Evolutionary conservation across 2,888 invertebrate genomes (phyloP), one percentile per base, ranked within the genome.

Genomic region (Ectropis crepuscularia): DNA sequence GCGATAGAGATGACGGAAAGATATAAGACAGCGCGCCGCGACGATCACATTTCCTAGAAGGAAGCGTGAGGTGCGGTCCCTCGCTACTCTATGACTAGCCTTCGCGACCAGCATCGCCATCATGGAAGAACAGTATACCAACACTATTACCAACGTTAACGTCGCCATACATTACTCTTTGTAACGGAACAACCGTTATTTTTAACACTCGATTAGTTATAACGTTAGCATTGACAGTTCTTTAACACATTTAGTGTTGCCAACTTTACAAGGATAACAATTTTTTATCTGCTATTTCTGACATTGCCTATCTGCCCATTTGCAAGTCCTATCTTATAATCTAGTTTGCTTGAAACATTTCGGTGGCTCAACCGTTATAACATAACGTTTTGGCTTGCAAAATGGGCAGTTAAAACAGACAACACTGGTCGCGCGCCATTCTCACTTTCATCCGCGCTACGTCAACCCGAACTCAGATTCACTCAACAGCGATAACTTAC

Each of bases 61-160:
- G 89, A 92, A 92, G 88, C 87, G 73, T 86, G 88, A 78, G 80
- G 84, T 92, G 89, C 90, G 84, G 76, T 68, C 74, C 68, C 69
- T 57, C 59, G 65, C 63, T 51, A 39, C 60, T 48, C 47, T 53
- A 41, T 82, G 85, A 84, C 86, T 82, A 81, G 82, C 80, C 83
- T 77, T 75, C 71, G 73, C 74, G 78, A 82, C 6, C 36, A 45
- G 45, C 11, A 12, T 45, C 11, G 11, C 45, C n/a, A 45, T 11
- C 45, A 0, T 45, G 16, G 16, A 28, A 28, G 16, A 28, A 28
- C 16, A 28, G 16, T 2, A 28, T 28, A 4, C 16, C 2, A 28
- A 28, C 12, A 45, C 45, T 11, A 6, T 45, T 45, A 6, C 12
- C n/a, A 2, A 11, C 11, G 12, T 11, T 45, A 11, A 11, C 6